phyloP scores from a whole-genome alignment of 2,797 vertebrate genomes.

The Mus minutoides region DNA sequence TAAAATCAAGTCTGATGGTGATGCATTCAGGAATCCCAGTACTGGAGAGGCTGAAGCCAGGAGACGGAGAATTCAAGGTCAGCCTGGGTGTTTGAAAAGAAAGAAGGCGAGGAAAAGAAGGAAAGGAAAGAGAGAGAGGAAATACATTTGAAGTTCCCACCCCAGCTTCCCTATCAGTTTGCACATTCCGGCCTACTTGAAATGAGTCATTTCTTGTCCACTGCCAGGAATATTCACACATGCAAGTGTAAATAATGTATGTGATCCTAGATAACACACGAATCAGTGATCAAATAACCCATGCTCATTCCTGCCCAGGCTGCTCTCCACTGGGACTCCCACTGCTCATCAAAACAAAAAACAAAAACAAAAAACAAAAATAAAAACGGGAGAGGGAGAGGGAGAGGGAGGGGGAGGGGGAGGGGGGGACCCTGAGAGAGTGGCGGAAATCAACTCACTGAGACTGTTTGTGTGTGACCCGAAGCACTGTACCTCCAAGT shows the following conservation, averaged over 20 bases:
- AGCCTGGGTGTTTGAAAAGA: neutral
- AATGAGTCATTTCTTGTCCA: neutral
- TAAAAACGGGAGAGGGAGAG: too few relatives aligned
- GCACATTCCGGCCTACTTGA: neutral
- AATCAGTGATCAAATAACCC: slow-evolving; percentile 7
- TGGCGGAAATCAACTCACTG: slow-evolving; percentile 24
- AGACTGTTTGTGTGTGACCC: neutral
- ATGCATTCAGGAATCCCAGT: neutral
- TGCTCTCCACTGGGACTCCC: neutral
- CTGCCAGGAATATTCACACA: neutral
- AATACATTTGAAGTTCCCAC: slow-evolving; percentile 12
- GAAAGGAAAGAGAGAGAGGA: neutral
- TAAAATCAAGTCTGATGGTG: neutral
- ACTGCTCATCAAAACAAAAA: neutral
- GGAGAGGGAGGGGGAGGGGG: neutral
- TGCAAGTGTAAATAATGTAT: neutral
- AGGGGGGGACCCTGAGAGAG: neutral
- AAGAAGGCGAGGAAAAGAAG: neutral
- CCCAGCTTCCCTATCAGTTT: neutral
- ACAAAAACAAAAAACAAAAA: neutral
- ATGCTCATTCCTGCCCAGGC: neutral
- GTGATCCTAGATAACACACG: slow-evolving; percentile 6
- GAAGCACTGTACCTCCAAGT: neutral
- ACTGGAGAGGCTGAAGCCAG: neutral
- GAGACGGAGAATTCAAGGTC: neutral